phyloP scores from a whole-genome alignment of 2,888 invertebrate species.

The Acronicta psi region DNA sequence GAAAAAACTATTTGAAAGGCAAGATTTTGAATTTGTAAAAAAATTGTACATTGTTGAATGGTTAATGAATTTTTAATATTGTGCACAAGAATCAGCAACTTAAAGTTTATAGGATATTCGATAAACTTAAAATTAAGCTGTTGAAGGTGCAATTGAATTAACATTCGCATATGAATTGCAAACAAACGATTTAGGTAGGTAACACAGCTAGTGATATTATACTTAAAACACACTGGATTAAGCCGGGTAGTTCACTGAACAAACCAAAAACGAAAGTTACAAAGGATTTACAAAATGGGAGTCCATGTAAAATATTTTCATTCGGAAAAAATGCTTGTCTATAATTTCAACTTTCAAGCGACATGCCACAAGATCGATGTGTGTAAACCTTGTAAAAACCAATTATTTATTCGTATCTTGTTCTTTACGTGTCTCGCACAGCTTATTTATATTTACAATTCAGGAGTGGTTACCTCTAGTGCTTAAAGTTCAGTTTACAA shows the following conservation, averaged over 20 bases:
- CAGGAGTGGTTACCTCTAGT: slow-evolving; percentile 7
- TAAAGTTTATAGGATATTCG: not conserved
- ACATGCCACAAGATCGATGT: slow-evolving; percentile 20
- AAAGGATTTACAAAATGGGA: slow-evolving; percentile 34
- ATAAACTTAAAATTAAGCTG: slow-evolving; percentile 23
- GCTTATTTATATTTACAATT: slow-evolving; percentile 1
- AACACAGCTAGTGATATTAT: no score
- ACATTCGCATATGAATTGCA: slow-evolving; percentile 48
- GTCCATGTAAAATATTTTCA: slow-evolving; percentile 45
- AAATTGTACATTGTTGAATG: slow-evolving; percentile 37
- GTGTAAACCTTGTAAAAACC: slow-evolving; percentile 4
- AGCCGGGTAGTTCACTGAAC: slow-evolving; percentile 26
- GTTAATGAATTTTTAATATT: slow-evolving; percentile 27
- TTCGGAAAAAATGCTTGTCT: slow-evolving; percentile 19
- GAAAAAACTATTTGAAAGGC: slow-evolving; percentile 63
- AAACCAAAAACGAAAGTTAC: slow-evolving; percentile 18
- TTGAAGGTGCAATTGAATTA: slow-evolving; percentile 39
- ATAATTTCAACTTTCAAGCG: slow-evolving; percentile 40
- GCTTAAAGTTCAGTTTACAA: slow-evolving; percentile 15
- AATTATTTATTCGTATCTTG: slow-evolving; percentile 8
- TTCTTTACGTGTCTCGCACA: not conserved
- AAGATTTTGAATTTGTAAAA: slow-evolving; percentile 59
- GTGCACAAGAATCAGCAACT: slow-evolving; percentile 7
- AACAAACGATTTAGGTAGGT: slow-evolving; percentile 51
- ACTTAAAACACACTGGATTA: slow-evolving; percentile 27